Base-by-base conservation (phyloP, 2,888 invertebrate species). In the Campopleginae sp. region DNA sequence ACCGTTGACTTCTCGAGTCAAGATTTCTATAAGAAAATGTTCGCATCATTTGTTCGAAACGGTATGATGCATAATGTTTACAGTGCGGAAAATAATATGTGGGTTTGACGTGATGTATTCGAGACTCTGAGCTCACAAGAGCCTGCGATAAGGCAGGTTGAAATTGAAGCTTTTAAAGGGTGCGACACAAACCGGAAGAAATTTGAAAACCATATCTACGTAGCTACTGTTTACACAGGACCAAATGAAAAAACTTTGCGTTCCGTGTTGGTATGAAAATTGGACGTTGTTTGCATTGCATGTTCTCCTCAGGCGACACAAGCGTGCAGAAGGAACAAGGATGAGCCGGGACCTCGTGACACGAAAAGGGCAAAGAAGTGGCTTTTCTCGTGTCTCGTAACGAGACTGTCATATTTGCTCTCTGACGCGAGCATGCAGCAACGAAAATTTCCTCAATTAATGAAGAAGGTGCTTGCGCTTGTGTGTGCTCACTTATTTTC, bases 321-420 rank as follows among this genome's bases (percentile, higher is more conserved):
- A 44, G 38, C 12, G 38, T n/a, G n/a, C 65, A 10, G 31, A 38
- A 66, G 42, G 23, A 66, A 19, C 12, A 46, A 46, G 46, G 12
- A 44, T 2, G 23, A 46, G 27, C 23, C 68, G 5, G 44, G 44
- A 27, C 27, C 23, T 68, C 1, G 33, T 33, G 5, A 33, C 51
- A 51, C 31, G 33, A 51, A 33, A 71, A 71, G 31, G 19, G 33
- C 51, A 71, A 71, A 33, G 27, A 33, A 44, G 19, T 33, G 27
- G 17, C 44, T 38, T 33, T 46, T 48, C 54, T 38, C 33, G n/a
- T n/a, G n/a, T 38, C 33, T 33, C 48, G 46, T 27, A 48, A 48
- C 70, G 27, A 51, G 58, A 19, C 44, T 8, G 58, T 75, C n/a
- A 63, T 14, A 46, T 75, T 75, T 75, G 44, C 31, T 27, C 44